Conservation (phyloP, 2,113 vertebrate genomes). For the Anoplopoma fimbria region DNA sequence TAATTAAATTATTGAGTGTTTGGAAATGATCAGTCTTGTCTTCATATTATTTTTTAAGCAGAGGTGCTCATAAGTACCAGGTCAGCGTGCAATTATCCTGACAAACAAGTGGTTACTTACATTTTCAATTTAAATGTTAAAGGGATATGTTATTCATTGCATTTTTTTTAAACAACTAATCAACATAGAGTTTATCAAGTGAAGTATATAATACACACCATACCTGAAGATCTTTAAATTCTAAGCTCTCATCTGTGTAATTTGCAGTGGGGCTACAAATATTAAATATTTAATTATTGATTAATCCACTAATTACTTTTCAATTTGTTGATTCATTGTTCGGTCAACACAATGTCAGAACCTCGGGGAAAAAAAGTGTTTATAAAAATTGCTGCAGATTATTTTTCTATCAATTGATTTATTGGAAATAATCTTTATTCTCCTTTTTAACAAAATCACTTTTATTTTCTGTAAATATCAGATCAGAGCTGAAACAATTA, state of each 20-base stretch:
- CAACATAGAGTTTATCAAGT: not conserved
- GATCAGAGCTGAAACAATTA: not conserved
- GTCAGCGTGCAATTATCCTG: not conserved
- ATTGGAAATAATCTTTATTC: no score
- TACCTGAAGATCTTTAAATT: no score
- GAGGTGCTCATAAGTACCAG: no score
- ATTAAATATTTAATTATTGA: not conserved
- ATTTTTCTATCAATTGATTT: not conserved
- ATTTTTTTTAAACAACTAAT: no score
- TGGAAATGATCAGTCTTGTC: not conserved
- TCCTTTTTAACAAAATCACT: no score
- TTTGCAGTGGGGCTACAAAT: not conserved
- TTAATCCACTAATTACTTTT: not conserved
- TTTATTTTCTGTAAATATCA: no score
- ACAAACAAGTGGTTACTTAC: not conserved
- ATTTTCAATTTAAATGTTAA: not conserved
- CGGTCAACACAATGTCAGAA: not conserved
- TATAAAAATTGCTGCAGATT: not conserved
- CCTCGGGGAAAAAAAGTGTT: not conserved
- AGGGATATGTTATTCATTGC: no score
- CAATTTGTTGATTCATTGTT: slow-evolving; percentile 1
- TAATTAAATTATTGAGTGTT: not conserved
- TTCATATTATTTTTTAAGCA: not conserved
- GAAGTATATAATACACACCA: not conserved
- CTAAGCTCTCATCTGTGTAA: not conserved